A percentile compares a stretch with the other conserved stretches of the same genome.
These are phyloP conservation scores for Erynnis tages DNA, from an alignment of 2,888 invertebrate species.

Conservation along the genomic window DNA sequence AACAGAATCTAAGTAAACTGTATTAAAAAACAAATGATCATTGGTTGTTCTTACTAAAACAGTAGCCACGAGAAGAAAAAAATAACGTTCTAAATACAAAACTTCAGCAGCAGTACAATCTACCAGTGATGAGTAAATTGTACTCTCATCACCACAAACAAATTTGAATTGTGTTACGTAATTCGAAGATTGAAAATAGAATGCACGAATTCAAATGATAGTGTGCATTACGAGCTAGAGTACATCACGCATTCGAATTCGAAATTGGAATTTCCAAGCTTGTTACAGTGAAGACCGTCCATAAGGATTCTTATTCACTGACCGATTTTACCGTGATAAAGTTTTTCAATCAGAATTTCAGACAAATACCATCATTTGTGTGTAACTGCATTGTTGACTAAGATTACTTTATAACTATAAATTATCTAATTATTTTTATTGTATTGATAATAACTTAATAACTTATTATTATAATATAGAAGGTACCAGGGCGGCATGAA, in stretches of 20 bases:
- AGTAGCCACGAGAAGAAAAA: not conserved
- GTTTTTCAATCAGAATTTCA: too few relatives aligned
- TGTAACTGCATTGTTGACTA: too few relatives aligned
- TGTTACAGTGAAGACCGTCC: constrained; percentile 23
- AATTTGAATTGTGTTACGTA: constrained; percentile 9
- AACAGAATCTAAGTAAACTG: not conserved
- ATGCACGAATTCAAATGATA: constrained; percentile 16
- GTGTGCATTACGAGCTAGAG: constrained; percentile 20
- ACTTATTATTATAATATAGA: constrained; percentile 13
- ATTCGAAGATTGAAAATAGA: constrained; percentile 14
- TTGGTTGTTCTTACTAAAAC: too few relatives aligned
- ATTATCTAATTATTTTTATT: too few relatives aligned
- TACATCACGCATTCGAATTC: constrained; percentile 45
- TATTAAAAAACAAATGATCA: not conserved
- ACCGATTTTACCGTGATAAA: not conserved
- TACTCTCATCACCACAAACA: not conserved
- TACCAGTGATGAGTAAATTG: not conserved
- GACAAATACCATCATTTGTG: too few relatives aligned
- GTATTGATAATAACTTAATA: constrained; percentile 11
- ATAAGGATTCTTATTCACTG: constrained; percentile 21
- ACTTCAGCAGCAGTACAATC: not conserved
- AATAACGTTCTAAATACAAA: not conserved
- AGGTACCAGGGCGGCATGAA: constrained; percentile 25
- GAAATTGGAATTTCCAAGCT: constrained; percentile 43
- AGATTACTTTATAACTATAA: too few relatives aligned